Evolutionary conservation across 2,113 vertebrate genomes (phyloP).

Genomic region (human (Homo sapiens)): DNA sequence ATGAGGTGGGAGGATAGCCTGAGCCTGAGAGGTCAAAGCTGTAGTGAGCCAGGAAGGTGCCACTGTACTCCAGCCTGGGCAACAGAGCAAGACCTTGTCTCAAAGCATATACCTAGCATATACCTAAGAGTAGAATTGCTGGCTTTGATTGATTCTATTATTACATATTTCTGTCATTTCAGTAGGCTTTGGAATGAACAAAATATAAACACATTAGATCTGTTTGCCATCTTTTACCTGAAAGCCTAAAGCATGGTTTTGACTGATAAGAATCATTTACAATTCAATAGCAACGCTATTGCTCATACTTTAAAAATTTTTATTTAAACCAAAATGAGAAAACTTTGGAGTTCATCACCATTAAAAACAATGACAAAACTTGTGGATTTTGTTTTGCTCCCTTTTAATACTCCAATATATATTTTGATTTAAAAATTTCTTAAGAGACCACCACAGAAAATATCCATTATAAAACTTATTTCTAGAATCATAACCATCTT

Average conservation of each 20-base stretch:
- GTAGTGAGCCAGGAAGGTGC: too few species aligned
- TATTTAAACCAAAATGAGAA: not conserved
- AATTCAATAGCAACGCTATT: not conserved
- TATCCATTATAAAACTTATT: slow-evolving; percentile 18
- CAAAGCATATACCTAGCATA: too few species aligned
- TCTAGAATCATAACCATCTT: not conserved
- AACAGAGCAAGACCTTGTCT: too few species aligned
- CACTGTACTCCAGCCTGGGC: too few species aligned
- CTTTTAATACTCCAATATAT: not conserved
- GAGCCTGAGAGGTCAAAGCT: too few species aligned
- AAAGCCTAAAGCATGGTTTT: not conserved
- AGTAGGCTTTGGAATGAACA: not conserved
- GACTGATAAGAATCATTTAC: not conserved
- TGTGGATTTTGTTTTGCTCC: not conserved
- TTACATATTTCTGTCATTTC: not conserved
- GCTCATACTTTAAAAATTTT: not conserved
- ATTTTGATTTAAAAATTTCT: not conserved
- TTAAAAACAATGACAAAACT: not conserved
- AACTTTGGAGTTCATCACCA: not conserved
- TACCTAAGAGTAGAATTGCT: not conserved
- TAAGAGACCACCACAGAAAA: not conserved
- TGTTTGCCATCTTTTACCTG: not conserved
- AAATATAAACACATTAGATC: not conserved
- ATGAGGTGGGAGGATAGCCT: too few species aligned
- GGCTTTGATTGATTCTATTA: not conserved